A percentile compares a stretch with the other conserved stretches of the same genome.
Evolutionary conservation across 2,888 invertebrate genomes (phyloP).

Genomic region (Acleris holmiana): DNA sequence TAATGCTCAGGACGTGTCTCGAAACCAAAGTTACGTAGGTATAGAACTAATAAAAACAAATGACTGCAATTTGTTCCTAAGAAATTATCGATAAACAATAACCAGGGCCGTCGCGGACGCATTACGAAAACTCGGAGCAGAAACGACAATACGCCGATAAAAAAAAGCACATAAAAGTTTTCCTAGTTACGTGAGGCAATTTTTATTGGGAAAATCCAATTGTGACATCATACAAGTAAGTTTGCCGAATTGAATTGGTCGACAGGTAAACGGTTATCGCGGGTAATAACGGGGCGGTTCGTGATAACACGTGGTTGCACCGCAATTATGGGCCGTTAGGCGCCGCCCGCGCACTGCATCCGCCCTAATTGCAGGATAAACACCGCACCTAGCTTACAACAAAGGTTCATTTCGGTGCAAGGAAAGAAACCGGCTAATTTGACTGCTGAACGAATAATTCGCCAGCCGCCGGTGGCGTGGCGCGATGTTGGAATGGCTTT

Average conservation of each 20-base stretch:
- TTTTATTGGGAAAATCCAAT: slow-evolving; percentile 66
- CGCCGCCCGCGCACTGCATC: slow-evolving; percentile 42
- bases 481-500: not conserved
- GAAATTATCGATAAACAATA: slow-evolving; percentile 30
- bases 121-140: slow-evolving; percentile 29
- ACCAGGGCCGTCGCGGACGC: slow-evolving; percentile 18
- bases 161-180: slow-evolving; percentile 31
- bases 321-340: slow-evolving; percentile 67
- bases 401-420: slow-evolving; percentile 23
- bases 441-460: slow-evolving; percentile 18
- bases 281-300: slow-evolving; percentile 60
- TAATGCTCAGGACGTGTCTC: not conserved
- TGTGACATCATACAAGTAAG: slow-evolving; percentile 59
- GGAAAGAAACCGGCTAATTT: slow-evolving; percentile 5
- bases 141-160: slow-evolving; percentile 34
- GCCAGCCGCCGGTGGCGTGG: not conserved
- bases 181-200: slow-evolving; percentile 36
- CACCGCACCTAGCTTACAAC: slow-evolving; percentile 26
- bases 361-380: slow-evolving; percentile 38
- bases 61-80: slow-evolving; percentile 10
- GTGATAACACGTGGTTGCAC: slow-evolving; percentile 56
- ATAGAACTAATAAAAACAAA: slow-evolving; percentile 16
- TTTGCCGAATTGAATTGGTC: slow-evolving; percentile 65
- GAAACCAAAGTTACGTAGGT: not conserved
- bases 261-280: slow-evolving; percentile 69